Base-by-base conservation (phyloP, 2,797 vertebrate genomes). In the Eutrigla gurnardus region DNA sequence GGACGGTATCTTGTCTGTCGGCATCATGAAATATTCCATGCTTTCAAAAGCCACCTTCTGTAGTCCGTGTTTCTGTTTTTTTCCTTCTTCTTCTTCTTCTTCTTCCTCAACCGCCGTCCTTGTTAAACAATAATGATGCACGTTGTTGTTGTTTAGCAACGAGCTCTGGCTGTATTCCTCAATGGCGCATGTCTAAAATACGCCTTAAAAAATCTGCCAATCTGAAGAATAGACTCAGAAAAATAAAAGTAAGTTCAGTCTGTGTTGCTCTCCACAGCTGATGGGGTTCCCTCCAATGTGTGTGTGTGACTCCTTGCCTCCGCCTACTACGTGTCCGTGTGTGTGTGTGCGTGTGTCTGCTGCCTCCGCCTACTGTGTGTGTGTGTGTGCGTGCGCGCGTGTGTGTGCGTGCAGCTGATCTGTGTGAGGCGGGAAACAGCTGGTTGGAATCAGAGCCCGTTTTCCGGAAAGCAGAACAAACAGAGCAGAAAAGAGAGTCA, bases 21-120 rank as follows among this genome's bases (percentile, higher is more conserved):
- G 96, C 94, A 97, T 96, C 96, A 97, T 95, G 95, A 97, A 97
- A 95, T 97, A 97, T 94, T 97, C 96, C 96, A 97, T 97, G 94
- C 95, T 95, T 94, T 86, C 91, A 79, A 72, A 25, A 90, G 89
- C 91, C 92, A 67, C 82, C 91, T 83, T 77, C 76, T 80, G 57
- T 63, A 74, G 62, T 84, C 75, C 86, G 82, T 83, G 76, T 75
- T 80, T 84, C 74, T 45, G 58, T 40, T 73, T 71, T 77, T 80
- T 40, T 67, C 65, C 17, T 36, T 45, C 14, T 18, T 8, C 9
- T 15, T 45, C 14, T 18, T 8, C 9, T 15, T 33, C 70, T 61
- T 52, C 75, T 70, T 54, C 55, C 66, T 80, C 80, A 76, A 40
- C 87, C 43, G 78, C 75, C 42, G 43, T 70, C 65, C 55, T 69